Base-by-base conservation (phyloP, 2,113 vertebrate genomes). In the Tetrao urogallus region DNA sequence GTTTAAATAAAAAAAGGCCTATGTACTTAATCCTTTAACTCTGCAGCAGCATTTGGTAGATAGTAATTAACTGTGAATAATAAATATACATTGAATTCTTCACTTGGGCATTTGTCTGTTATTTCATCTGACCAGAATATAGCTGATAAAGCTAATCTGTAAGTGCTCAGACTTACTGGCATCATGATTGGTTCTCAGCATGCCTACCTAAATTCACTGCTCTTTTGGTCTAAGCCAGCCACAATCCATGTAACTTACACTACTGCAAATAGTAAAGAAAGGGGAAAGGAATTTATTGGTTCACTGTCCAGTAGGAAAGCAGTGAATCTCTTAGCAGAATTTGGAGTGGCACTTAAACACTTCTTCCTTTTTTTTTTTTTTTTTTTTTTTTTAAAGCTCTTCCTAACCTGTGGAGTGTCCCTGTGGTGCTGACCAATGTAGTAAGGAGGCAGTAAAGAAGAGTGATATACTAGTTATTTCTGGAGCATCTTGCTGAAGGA, bases 51-150 rank as follows among this genome's bases (percentile, higher is more conserved):
- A 97, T 97, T 98, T 98, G 97, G 96, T 98, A 98, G 98, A 95
- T 98, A 98, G 98, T 97, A 97, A 98, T 98, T 98, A 98, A 98
- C 98, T 98, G 98, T 98, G 97, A 98, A 98, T 98, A 98, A 98
- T 98, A 98, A 98, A 98, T 97, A 96, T 97, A 95, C 96, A 95
- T 88, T 97, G 97, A 97, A 97, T 98, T 98, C 98, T 98, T 98
- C 97, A 97, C 95, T 97, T 91, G 95, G 92, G 97, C 93, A 90
- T 97, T 86, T 94, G 93, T 95, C 84, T 89, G 56, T 96, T 96
- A 88, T 96, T 97, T 97, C 79, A 66, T 40, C 27, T 82, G 69
- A 47, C 18, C 27, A 5, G 38, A 54, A 10, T 28, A 4, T 5
- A 45, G 28, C 22, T n/a, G 72, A 25, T 24, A 0, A 7, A 83